Conservation (phyloP, 2,797 vertebrate species). For the Sternotherus odoratus region DNA sequence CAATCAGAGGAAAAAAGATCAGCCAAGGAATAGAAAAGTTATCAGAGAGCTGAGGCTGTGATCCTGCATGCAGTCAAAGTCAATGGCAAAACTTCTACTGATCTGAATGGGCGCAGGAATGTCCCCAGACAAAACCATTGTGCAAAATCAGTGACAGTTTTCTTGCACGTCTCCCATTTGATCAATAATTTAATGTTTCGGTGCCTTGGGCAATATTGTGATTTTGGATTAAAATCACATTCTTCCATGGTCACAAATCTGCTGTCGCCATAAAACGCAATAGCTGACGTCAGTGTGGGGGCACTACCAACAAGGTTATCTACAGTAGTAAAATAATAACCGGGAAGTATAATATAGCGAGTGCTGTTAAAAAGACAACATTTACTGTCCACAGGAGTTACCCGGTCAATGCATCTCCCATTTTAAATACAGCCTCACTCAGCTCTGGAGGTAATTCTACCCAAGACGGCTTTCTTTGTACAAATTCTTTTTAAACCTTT, state of each 20-base stretch:
- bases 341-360: neutral
- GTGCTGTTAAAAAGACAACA: neutral
- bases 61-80: neutral
- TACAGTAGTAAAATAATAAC: neutral
- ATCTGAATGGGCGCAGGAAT: neutral
- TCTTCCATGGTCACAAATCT: neutral
- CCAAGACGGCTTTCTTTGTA: no score
- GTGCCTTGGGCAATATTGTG: neutral
- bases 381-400: neutral
- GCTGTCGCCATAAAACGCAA: fast-evolving
- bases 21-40: neutral
- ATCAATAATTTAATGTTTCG: neutral
- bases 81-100: neutral
- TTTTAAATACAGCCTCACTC: neutral
- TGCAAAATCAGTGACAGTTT: neutral
- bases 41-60: neutral
- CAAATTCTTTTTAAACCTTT: neutral
- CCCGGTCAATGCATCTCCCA: fast-evolving
- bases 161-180: neutral
- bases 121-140: fast-evolving
- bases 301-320: neutral
- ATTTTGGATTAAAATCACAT: neutral
- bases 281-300: neutral
- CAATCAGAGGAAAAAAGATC: neutral
- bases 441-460: neutral